phyloP scores from a whole-genome alignment of 2,888 invertebrate genomes.

The Eutolmus rufibarbis region DNA sequence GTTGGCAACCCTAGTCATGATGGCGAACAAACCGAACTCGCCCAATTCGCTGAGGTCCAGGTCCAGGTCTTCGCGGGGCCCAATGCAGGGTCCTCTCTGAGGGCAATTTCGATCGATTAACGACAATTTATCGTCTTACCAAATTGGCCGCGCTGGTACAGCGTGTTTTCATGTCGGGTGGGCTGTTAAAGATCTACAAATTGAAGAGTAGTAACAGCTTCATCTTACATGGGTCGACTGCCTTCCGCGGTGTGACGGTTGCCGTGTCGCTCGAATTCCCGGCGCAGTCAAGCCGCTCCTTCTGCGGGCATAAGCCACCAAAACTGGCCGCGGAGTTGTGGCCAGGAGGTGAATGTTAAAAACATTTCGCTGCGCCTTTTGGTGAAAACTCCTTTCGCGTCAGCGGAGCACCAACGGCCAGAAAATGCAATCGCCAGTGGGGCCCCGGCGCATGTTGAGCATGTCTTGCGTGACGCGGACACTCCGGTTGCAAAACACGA shows the following conservation, averaged over 20 bases:
- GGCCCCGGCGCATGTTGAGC: not conserved
- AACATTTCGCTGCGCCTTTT: not conserved
- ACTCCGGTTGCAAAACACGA: not conserved
- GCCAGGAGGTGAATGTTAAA: slow-evolving; percentile 8
- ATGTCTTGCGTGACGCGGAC: not conserved
- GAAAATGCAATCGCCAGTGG: not conserved
- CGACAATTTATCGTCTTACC: not conserved
- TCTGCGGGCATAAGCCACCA: not conserved
- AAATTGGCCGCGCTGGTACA: slow-evolving; percentile 14
- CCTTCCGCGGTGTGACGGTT: not conserved
- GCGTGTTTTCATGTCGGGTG: not conserved
- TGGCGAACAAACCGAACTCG: not conserved
- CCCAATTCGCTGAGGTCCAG: not conserved
- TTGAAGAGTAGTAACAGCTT: slow-evolving; percentile 26
- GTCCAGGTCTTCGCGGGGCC: not conserved
- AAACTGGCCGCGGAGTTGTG: not conserved
- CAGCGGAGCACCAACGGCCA: not conserved
- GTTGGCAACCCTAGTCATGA: not conserved
- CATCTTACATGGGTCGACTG: not conserved
- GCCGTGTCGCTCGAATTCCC: slow-evolving; percentile 1
- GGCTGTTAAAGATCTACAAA: slow-evolving; percentile 27
- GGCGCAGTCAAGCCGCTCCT: not conserved
- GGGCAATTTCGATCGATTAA: not conserved
- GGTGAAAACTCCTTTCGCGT: slow-evolving; percentile 1
- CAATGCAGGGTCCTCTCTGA: not conserved